Base-by-base conservation (phyloP, 1,140 invertebrate genomes). In the Plectrocnemia conspersa region DNA sequence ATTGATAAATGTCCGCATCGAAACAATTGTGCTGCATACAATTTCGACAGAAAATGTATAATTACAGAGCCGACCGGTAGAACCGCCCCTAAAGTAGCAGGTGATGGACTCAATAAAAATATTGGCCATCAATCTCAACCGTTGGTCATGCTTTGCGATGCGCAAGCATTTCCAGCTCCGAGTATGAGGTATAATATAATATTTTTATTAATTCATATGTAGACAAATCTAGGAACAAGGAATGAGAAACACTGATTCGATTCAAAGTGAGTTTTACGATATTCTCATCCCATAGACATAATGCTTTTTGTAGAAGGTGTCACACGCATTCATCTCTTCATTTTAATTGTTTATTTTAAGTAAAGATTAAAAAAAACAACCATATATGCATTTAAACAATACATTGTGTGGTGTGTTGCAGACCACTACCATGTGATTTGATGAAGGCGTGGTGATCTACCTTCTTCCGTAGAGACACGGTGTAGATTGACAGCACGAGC, bases 61-160 rank as follows among this genome's bases (percentile, higher is more conserved):
- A 65, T 77, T 77, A 64, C 75, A 82, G 80, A 82, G 64, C 79
- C 80, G 16, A 78, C 78, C 29, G 79, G 80, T 73, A 76, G 74
- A 59, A 81, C 80, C 21, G 74, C 76, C 22, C 80, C 81, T 18
- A 80, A 79, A 68, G 71, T 82, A 61, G 74, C 77, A n/a, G 78
- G 77, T 29, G 78, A 79, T 64, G 78, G 78, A 45, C 69, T 77
- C 45, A 79, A 77, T 63, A 77, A 77, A 63, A 70, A 74, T 52
- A 63, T 71, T 64, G 73, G 69, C 61, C 32, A 52, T 44, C 55
- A n/a, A 21, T 54, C 33, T 3, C 48, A 47, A 11, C 40, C 54
- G 22, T 56, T 78, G 49, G 76, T 75, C 56, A 68, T 85, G 44
- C 72, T 84, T 33, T 85, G 83, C 64, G 80, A 83, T 61, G 82